Conservation (phyloP, 2,888 invertebrate species). For the Xestoiulus laeticollis region DNA sequence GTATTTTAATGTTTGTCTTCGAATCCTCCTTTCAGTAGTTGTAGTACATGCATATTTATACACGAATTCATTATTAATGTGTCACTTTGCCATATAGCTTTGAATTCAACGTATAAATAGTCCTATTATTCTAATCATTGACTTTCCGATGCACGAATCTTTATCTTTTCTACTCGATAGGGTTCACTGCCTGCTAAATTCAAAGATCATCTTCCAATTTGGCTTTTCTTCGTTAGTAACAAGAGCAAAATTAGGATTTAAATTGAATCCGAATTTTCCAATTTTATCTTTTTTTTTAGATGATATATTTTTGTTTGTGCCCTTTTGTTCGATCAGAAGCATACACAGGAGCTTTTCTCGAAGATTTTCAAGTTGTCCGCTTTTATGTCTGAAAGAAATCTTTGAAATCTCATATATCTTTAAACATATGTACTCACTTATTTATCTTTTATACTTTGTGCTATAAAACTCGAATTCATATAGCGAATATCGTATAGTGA, state of each 20-base stretch:
- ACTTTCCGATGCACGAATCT: background rate
- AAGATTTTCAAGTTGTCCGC: slow-evolving; percentile 18
- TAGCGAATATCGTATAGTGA: background rate
- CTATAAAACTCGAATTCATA: slow-evolving; percentile 26
- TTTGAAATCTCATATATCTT: slow-evolving; percentile 26
- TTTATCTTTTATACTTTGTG: slow-evolving; percentile 17
- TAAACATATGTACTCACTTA: slow-evolving; percentile 26
- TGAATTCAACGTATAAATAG: background rate
- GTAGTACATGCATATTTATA: background rate
- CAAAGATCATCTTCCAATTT: slow-evolving; percentile 17
- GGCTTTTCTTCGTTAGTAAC: slow-evolving; percentile 26
- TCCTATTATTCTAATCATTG: background rate
- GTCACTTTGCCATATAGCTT: background rate
- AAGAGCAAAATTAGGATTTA: slow-evolving; percentile 17
- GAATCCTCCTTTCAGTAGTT: background rate
- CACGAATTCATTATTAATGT: background rate
- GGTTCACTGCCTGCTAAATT: slow-evolving; percentile 3
- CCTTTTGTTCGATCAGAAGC: background rate
- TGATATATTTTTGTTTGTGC: slow-evolving; percentile 3
- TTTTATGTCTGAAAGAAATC: slow-evolving; percentile 26
- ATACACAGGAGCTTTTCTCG: background rate
- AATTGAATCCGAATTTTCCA: slow-evolving; percentile 15
- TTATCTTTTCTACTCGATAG: background rate
- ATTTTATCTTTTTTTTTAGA: background rate
- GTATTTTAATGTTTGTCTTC: no score